Evolutionary conservation across 2,888 invertebrate species (phyloP), one percentile per base, ranked within the genome.

Genomic region (Lithosia quadra): DNA sequence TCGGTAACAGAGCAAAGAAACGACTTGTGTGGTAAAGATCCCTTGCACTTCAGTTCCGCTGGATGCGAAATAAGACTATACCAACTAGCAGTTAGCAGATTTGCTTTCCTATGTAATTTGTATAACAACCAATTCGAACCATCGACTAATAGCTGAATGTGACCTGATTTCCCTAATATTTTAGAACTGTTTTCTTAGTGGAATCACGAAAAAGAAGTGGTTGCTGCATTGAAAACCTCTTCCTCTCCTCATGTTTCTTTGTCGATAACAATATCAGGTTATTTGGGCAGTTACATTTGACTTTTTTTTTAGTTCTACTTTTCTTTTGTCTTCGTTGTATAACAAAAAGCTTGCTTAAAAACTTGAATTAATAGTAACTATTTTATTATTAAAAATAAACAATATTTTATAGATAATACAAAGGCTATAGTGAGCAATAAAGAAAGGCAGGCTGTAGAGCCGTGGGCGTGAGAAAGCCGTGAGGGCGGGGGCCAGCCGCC

Each of bases 381-480:
- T 34, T 57, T 39, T 57, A 74, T 72, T 74, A 66, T 75, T 71
- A 72, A 62, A 72, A 72, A 72, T 72, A 72, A 56, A 72, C 63
- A 61, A 63, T 77, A 83, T 78, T 74, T 79, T 71, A 79, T 70
- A 73, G 69, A 74, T 81, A 80, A 75, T 78, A 81, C 80, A 78
- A 81, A 78, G 78, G 78, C 70, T 67, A 81, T 76, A 76, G 84
- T 86, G 80, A 85, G 87, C 85, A 88, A 86, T 89, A 88, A 88
- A 90, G 88, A 89, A 90, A 91, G 92, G 84, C 76, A 90, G 92
- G 84, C 77, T 71, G 65, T 76, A 72, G 66, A 70, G 69, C 73
- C 78, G 91, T 92, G 92, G 93, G 93, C 92, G 94, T 92, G 93
- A 87, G 93, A 93, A 92, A 88, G 86, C 81, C 77, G 84, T 84